Evolutionary conservation across 1,140 invertebrate genomes (phyloP), one percentile per base, ranked within the genome.

Genomic region (Cotesia typhae): DNA sequence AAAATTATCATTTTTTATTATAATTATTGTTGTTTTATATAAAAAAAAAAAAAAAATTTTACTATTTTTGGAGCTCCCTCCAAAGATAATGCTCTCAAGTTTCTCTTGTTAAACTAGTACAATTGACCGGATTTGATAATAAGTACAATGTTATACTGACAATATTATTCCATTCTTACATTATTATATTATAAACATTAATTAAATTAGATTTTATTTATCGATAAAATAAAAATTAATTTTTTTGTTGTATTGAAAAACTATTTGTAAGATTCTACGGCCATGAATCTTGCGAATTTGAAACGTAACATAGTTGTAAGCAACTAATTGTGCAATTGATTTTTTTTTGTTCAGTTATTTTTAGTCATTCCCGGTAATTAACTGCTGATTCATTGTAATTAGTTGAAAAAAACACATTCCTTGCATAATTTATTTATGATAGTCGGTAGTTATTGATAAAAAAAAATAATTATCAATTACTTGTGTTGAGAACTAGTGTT

Each of bases 221-320:
- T 28, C 14, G 52, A 6, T 55, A 12, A 47, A 17, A n/a, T 4
- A 51, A 36, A 20, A 17, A 17, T 17, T 1, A 17, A 17, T 17
- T 20, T 47, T 47, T 12, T 52, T 17, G 53, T 41, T 68, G 10
- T 52, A 53, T 4, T 55, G 53, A 57, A 55, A 57, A 53, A 14
- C 14, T 71, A 36, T 7, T 68, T 75, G 76, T 57, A 64, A 75
- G 77, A 76, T 74, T 75, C 74, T 41, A 73, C 81, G 82, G 82
- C 81, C 82, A 83, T 74, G 76, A 69, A 73, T 80, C 75, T 77
- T 65, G 57, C 72, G 78, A 79, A 35, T 60, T 60, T 60, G 47
- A 47, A 61, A 20, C 4, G 37, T 37, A 47, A 47, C 36, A 41
- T 14, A 6, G 55, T 60, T 14, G 41, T 17, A 10, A 52, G 35